phyloP scores from a whole-genome alignment of 2,888 invertebrate genomes.

The Drosophila limbata region DNA sequence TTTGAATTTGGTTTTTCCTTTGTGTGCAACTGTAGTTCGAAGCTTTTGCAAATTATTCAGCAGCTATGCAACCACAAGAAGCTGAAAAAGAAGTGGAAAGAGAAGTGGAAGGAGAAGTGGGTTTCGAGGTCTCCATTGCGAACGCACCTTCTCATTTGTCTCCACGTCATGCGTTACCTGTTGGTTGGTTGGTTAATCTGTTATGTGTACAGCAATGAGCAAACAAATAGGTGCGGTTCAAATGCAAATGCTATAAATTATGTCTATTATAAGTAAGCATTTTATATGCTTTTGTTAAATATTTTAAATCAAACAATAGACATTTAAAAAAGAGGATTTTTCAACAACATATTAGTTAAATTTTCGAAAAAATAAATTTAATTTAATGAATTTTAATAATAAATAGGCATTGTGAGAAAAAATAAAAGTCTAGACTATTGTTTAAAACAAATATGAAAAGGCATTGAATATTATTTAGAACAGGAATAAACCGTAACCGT shows the following conservation, averaged over 20 bases:
- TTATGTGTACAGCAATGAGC: constrained; percentile 6
- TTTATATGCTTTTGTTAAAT: background rate
- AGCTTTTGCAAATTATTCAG: constrained; percentile 31
- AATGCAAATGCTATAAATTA: background rate
- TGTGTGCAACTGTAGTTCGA: constrained; percentile 35
- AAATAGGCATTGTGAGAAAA: no score
- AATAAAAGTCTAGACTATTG: no score
- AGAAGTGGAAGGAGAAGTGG: constrained; percentile 20
- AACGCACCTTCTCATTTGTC: constrained; percentile 45
- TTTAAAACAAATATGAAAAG: no score
- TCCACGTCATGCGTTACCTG: constrained; percentile 53
- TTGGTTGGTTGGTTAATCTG: constrained; percentile 9
- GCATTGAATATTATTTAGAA: no score
- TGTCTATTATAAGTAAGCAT: background rate
- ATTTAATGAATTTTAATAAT: no score
- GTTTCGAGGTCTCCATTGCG: constrained; percentile 30
- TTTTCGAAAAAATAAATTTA: no score
- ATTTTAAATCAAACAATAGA: background rate
- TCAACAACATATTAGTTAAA: no score
- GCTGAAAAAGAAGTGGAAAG: background rate
- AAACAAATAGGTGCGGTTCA: constrained; percentile 15
- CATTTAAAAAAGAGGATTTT: background rate
- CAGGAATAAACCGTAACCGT: no score
- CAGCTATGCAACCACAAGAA: constrained; percentile 18
- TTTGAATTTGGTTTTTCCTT: constrained; percentile 5